Conservation (phyloP, 2,797 vertebrate species). For the Pterois miles region DNA sequence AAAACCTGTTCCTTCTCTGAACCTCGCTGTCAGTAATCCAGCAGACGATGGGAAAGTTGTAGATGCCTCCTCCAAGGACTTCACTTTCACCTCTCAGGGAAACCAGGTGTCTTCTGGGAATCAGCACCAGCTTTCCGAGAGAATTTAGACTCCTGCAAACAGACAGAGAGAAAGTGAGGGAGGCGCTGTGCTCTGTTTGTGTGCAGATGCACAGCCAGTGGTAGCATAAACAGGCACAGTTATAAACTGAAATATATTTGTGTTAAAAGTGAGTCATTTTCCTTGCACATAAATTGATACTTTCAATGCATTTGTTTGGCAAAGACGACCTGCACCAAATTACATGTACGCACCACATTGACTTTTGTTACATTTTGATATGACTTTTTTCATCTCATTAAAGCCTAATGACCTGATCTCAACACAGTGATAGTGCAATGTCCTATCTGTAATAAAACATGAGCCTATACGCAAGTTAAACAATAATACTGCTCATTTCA, state of each 20-base stretch:
- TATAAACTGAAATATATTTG: background rate
- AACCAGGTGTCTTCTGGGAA: conserved; percentile 42
- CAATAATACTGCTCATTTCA: background rate
- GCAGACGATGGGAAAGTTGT: conserved; percentile 28
- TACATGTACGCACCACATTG: background rate
- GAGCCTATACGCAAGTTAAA: background rate
- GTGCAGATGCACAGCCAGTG: background rate
- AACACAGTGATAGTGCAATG: background rate
- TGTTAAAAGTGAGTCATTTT: background rate
- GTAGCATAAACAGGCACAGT: background rate
- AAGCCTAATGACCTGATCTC: background rate
- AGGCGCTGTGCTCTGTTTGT: background rate
- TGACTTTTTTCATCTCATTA: background rate
- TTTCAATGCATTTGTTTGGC: background rate
- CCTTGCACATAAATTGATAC: background rate
- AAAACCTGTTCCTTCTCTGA: conserved; percentile 38
- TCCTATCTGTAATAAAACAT: background rate
- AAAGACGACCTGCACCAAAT: background rate
- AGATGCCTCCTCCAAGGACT: conserved; percentile 23
- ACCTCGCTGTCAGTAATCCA: conserved; percentile 26
- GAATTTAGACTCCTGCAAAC: conserved; percentile 9
- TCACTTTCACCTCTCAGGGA: conserved; percentile 21
- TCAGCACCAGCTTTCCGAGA: conserved; percentile 30
- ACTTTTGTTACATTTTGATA: background rate
- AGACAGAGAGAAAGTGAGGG: background rate